Evolutionary conservation across 64 coral and sea anemone species (phyloP).

Genomic region (Dendronephthya gigantea): DNA sequence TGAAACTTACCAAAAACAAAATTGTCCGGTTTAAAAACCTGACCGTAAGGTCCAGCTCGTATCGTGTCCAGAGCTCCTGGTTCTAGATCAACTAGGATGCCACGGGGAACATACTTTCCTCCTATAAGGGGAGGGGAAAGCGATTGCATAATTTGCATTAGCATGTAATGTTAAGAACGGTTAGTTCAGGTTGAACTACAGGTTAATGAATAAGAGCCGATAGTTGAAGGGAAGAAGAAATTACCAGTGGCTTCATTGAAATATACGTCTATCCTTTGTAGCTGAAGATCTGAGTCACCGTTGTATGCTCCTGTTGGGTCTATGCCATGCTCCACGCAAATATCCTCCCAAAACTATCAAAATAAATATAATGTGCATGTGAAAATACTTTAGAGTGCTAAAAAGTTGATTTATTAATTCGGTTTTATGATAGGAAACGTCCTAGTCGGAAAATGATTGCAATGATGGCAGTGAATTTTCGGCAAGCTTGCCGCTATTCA

Average conservation of each 20-base stretch:
- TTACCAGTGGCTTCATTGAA: constrained; percentile 72
- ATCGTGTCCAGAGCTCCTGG: constrained; percentile 76
- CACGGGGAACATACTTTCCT: constrained; percentile 75
- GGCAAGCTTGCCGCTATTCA: too few relatives aligned
- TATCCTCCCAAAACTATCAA: constrained; percentile 82
- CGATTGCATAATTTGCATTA: too few relatives aligned
- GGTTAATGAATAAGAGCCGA: too few relatives aligned
- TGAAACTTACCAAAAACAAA: constrained; percentile 85
- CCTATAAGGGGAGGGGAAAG: constrained; percentile 8
- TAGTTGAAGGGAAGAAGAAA: background rate
- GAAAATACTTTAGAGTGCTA: too few relatives aligned
- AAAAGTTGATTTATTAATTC: too few relatives aligned
- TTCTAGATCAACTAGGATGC: constrained; percentile 74
- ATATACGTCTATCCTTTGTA: constrained; percentile 89
- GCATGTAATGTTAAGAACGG: too few relatives aligned
- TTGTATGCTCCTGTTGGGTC: constrained; percentile 55
- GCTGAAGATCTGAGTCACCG: constrained; percentile 52
- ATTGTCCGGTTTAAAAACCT: constrained; percentile 84
- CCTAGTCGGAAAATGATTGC: too few relatives aligned
- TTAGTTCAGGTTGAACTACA: too few relatives aligned
- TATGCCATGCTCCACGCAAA: constrained; percentile 81
- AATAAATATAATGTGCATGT: background rate
- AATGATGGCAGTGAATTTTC: too few relatives aligned
- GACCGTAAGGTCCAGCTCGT: constrained; percentile 53
- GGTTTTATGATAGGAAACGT: too few relatives aligned